phyloP scores from a whole-genome alignment of 2,888 invertebrate genomes.

The Drosophila borborema region DNA sequence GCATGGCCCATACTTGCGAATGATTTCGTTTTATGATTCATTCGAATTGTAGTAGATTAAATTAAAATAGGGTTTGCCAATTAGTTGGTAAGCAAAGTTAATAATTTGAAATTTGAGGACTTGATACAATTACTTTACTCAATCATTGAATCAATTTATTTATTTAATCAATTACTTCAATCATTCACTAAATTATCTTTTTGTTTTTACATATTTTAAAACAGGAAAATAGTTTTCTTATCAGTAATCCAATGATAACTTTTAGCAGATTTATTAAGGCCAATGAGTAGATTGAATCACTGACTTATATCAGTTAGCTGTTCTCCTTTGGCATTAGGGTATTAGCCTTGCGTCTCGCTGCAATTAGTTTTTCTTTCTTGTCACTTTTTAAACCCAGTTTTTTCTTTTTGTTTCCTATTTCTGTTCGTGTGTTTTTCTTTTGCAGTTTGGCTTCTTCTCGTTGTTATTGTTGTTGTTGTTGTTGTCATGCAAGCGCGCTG shows the following conservation, averaged over 20 bases:
- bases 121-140: not conserved
- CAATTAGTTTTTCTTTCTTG: constrained; percentile 5
- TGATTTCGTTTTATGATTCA: too few relatives aligned
- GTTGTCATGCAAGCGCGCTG: constrained; percentile 47
- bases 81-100: not conserved
- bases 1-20: too few relatives aligned
- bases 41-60: too few relatives aligned
- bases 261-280: too few relatives aligned
- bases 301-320: not conserved
- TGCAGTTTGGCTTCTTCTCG: constrained; percentile 40
- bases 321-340: constrained; percentile 7
- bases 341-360: not conserved
- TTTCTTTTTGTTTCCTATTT: constrained; percentile 22
- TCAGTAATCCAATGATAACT: too few relatives aligned
- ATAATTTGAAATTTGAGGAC: not conserved
- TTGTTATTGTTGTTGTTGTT: constrained; percentile 6
- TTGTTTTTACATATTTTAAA: too few relatives aligned
- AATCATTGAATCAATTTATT: not conserved
- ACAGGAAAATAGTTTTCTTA: too few relatives aligned
- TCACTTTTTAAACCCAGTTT: constrained; percentile 18
- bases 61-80: not conserved
- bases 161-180: too few relatives aligned
- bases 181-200: too few relatives aligned
- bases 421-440: constrained; percentile 35
- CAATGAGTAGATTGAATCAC: not conserved